Base-by-base conservation (phyloP, 2,888 invertebrate genomes). In the Priapulus caudatus region DNA sequence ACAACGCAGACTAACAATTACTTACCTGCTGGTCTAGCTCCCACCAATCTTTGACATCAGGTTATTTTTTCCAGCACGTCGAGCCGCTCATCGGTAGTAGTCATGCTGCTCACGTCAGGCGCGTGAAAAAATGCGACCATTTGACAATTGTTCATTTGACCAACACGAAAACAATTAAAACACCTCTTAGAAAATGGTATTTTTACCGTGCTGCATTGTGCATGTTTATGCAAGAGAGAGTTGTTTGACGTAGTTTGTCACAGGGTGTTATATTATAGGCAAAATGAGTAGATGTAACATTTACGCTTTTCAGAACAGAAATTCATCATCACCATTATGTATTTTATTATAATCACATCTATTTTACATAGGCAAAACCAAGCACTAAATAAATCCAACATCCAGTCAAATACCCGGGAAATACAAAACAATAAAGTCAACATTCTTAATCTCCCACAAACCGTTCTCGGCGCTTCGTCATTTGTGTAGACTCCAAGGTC, bases 61-160 rank as follows among this genome's bases (percentile, higher is more conserved):
- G 68, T n/a, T 72, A n/a, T n/a, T n/a, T n/a, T n/a, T n/a, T 68
- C 3, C 73, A 73, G 61, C 67, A 69, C 2, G 69, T 67, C 5
- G 72, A 68, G 33, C 72, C 74, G 5, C 74, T 67, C 56, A 79
- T 47, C 77, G 76, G 58, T 78, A 77, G 74, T 79, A 79, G 62
- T 80, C 80, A 54, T 79, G 79, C 58, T 79, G 79, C 59, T 80
- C 80, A 61, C 80, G 60, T 80, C 80, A 45, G 77, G 78, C 78
- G 56, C 3, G 58, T 57, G 44, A 53, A 53, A 55, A 43, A 52
- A 43, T 15, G 5, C 46, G 51, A n/a, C 50, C 2, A 18, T 20
- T 20, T 51, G n/a, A 16, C 15, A 19, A 20, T 24, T 33, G n/a
- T n/a, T n/a, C n/a, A n/a, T n/a, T n/a, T n/a, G n/a, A n/a, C n/a